Conservation (phyloP, 1,140 invertebrate species). For the Amyelois transitella region DNA sequence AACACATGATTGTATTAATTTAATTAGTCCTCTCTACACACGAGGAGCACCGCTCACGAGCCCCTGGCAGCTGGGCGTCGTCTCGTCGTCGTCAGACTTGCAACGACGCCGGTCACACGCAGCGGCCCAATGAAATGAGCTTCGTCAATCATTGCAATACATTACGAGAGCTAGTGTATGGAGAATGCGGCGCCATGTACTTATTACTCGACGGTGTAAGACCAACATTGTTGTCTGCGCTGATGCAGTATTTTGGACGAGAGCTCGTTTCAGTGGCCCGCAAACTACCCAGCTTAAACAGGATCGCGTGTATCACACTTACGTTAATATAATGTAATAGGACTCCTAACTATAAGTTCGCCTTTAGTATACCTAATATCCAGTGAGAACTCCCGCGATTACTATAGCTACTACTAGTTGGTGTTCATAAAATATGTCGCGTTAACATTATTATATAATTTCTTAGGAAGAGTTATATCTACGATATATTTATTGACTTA, state of each 20-base stretch:
- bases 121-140: too few species aligned
- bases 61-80: too few species aligned
- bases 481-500: background rate
- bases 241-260: too few species aligned
- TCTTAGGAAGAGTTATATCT: background rate
- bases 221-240: too few species aligned
- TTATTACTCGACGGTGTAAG: too few species aligned
- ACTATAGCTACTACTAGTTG: background rate
- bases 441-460: background rate
- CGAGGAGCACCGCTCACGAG: background rate
- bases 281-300: too few species aligned
- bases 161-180: too few species aligned
- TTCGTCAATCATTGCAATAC: too few species aligned
- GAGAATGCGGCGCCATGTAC: too few species aligned
- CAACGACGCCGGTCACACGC: too few species aligned
- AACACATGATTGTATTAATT: conserved; percentile 45
- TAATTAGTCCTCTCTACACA: background rate
- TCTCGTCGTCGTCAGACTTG: too few species aligned
- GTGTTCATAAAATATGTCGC: background rate
- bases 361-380: background rate
- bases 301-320: background rate
- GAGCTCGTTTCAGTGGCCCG: too few species aligned
- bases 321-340: background rate
- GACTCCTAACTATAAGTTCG: background rate
- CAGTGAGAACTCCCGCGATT: background rate